Evolutionary conservation across 2,113 vertebrate genomes (phyloP).

Genomic region (Lepus timidus): DNA sequence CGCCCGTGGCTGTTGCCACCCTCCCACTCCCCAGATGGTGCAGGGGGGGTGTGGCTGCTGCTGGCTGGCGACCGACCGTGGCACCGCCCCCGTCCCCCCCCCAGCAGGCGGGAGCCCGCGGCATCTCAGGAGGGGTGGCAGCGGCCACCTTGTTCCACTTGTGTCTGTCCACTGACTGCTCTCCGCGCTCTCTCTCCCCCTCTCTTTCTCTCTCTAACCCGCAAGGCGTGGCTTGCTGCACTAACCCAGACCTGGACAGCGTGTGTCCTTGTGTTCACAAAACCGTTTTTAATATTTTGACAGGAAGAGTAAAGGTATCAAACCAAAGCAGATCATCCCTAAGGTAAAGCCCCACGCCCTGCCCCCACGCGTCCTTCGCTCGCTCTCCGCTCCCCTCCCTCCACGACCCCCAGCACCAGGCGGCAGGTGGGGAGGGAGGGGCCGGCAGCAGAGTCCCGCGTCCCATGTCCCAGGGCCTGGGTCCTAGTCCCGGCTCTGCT

Average conservation of each 20-base stretch:
- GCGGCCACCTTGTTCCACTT: constrained; percentile 71
- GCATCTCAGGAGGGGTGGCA: neutral
- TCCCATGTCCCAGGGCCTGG: constrained; percentile 90
- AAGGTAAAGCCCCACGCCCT: constrained; percentile 92
- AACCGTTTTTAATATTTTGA: constrained; percentile 84
- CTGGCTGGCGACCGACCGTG: no score
- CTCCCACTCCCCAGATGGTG: no score
- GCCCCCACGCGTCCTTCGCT: neutral
- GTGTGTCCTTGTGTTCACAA: constrained; percentile 64
- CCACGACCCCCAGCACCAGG: no score
- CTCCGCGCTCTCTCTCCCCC: neutral
- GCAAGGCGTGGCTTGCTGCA: constrained; percentile 79
- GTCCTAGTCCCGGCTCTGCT: constrained; percentile 89
- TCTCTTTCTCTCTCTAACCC: constrained; percentile 69
- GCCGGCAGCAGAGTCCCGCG: neutral
- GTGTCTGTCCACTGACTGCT: neutral
- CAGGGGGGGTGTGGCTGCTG: no score
- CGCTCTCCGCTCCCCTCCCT: rapidly evolving
- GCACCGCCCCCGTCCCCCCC: neutral
- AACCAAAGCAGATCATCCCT: constrained; percentile 96
- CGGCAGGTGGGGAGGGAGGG: neutral
- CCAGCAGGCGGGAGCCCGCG: rapidly evolving
- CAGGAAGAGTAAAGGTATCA: constrained; percentile 95
- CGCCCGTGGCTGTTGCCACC: no score
- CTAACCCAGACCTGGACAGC: constrained; percentile 66